phyloP scores from a whole-genome alignment of 2,113 vertebrate genomes.

The Trogon surrucura region DNA sequence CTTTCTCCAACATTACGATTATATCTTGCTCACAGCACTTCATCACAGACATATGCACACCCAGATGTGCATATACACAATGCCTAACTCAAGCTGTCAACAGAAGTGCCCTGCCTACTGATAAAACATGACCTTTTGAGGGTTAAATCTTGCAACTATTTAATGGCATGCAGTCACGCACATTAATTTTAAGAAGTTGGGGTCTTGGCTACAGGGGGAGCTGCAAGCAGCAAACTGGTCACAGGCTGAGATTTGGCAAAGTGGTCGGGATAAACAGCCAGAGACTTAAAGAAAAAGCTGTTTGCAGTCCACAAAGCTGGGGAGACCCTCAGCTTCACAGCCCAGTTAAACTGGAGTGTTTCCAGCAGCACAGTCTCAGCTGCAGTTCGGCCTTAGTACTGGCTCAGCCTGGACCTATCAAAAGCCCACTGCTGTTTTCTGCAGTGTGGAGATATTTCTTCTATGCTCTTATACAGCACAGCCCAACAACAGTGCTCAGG shows the following conservation, averaged over 20 bases:
- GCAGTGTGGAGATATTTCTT: neutral
- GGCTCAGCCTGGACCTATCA: neutral
- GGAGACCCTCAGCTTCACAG: neutral
- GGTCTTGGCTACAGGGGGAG: neutral
- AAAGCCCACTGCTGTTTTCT: neutral
- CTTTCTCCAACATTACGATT: neutral
- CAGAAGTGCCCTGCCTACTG: neutral
- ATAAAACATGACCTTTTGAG: neutral
- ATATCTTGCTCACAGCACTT: neutral
- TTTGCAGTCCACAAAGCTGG: neutral
- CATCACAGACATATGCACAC: neutral
- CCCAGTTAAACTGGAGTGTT: neutral
- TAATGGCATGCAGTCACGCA: neutral
- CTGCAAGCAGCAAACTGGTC: neutral
- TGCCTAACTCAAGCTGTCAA: neutral
- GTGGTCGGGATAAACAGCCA: neutral
- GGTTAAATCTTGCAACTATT: neutral
- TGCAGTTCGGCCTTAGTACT: neutral
- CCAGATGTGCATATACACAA: neutral
- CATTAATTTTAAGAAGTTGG: neutral
- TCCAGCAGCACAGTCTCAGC: neutral
- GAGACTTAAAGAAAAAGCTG: neutral
- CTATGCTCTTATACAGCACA: fast-evolving
- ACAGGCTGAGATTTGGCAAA: neutral
- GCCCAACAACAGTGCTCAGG: neutral